Evolutionary conservation across 2,888 invertebrate species (phyloP), one percentile per base, ranked within the genome.

Genomic region (Lacanobia oleracea): DNA sequence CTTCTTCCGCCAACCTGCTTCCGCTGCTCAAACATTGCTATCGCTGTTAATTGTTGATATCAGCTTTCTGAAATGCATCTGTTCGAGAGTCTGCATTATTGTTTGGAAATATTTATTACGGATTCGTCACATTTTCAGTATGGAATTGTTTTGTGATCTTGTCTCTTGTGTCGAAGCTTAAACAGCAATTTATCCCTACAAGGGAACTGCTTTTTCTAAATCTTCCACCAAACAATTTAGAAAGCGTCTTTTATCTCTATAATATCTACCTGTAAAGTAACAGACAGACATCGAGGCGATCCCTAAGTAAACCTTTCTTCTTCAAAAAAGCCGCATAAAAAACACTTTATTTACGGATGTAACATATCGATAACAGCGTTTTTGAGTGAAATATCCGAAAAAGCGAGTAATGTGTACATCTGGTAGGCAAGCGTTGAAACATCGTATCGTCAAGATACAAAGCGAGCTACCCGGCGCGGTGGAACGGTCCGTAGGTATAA

Each of bases 1-100:
- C 89, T 88, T 86, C 92, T 93, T 93, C 93, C 93, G 91, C 89
- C 91, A 93, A 92, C 91, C 93, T 93, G 94, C 91, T 94, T 94
- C 94, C 94, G 94, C 90, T 82, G 73, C 85, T 79, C 84, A 83
- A 79, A 86, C 83, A 83, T 72, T 77, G 72, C 81, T 79, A 82
- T 81, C 78, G 85, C 56, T 75, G 72, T 75, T 85, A 83, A 81
- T 86, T 85, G 83, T 79, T 80, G 60, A 81, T 86, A 84, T 85
- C 78, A 33, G 79, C 72, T 86, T 84, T 84, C 86, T 84, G 71
- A 60, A 75, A 57, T 75, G 62, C 83, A 84, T 85, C 83, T 83
- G 86, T 59, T 77, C 67, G 16, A 48, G 48, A n/a, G 18, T 65
- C 7, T 51, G 48, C 45, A 56, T 62, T 59, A 57, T 71, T 77